Conservation (phyloP, 1,140 invertebrate species). For the Heliconius congener region DNA sequence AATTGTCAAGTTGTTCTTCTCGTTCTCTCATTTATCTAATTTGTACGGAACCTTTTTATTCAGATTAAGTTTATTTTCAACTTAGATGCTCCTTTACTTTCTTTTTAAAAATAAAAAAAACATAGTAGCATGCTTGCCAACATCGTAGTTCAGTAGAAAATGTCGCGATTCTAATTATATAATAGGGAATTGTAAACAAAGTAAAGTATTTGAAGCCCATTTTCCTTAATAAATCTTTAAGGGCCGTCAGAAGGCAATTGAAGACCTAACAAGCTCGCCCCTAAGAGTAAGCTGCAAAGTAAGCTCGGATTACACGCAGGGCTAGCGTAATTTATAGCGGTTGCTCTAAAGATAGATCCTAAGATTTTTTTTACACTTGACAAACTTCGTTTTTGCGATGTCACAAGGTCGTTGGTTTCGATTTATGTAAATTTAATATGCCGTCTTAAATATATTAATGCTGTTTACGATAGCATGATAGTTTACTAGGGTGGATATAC, state of each 20-base stretch:
- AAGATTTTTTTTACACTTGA: neutral
- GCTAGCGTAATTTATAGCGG: constrained; percentile 3
- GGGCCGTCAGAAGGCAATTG: constrained; percentile 12
- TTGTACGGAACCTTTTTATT: too few relatives aligned
- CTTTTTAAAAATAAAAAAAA: too few relatives aligned
- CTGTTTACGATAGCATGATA: too few relatives aligned
- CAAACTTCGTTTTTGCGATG: neutral
- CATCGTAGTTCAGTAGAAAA: too few relatives aligned
- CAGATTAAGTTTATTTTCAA: too few relatives aligned
- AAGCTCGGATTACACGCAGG: constrained; percentile 13
- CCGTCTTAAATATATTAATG: too few relatives aligned
- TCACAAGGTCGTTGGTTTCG: neutral
- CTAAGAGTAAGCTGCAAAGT: constrained; percentile 13
- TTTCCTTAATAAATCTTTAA: constrained; percentile 20
- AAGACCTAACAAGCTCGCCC: constrained; percentile 11
- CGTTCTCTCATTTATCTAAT: too few relatives aligned
- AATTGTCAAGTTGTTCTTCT: too few relatives aligned
- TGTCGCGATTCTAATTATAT: neutral
- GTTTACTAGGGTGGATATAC: too few relatives aligned
- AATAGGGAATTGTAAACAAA: neutral
- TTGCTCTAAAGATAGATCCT: neutral
- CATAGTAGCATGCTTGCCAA: too few relatives aligned
- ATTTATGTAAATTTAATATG: too few relatives aligned
- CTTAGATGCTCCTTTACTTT: too few relatives aligned
- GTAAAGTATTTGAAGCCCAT: constrained; percentile 14